These are phyloP conservation scores for Parauchenoglanis ngamensis DNA, from an alignment of 2,797 vertebrate genomes.

Conservation along the genomic window DNA sequence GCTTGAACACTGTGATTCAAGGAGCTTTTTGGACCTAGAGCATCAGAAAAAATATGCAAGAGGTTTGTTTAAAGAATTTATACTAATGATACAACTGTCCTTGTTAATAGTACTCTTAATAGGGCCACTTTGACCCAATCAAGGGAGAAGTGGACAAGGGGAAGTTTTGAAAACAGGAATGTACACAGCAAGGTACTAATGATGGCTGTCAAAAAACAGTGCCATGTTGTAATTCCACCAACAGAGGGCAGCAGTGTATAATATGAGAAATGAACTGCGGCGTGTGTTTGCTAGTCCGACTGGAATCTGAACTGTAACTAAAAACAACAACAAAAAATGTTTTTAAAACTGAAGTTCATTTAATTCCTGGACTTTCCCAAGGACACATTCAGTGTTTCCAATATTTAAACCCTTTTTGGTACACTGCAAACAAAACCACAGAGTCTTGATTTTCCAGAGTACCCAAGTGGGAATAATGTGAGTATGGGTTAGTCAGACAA, in stretches of 20 bases:
- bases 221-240: not conserved
- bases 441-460: not conserved
- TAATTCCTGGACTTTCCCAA: not conserved
- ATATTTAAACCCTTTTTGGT: not conserved
- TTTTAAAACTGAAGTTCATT: not conserved
- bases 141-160: not conserved
- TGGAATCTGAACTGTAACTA: not conserved
- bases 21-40: not conserved
- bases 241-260: conserved; percentile 18
- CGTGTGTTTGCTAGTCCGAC: not conserved
- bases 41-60: not conserved
- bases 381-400: not conserved
- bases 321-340: not conserved
- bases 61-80: not conserved
- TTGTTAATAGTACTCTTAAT: not conserved
- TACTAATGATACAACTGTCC: not conserved
- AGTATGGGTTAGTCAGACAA: not conserved
- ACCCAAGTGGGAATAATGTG: not conserved
- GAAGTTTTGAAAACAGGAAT: not conserved
- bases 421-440: not conserved
- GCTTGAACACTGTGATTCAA: not conserved
- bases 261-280: not conserved
- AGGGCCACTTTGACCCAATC: not conserved
- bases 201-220: not conserved
- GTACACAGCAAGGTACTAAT: not conserved